Base-by-base conservation (phyloP, 2,888 invertebrate species). In the Parnassius orleans region DNA sequence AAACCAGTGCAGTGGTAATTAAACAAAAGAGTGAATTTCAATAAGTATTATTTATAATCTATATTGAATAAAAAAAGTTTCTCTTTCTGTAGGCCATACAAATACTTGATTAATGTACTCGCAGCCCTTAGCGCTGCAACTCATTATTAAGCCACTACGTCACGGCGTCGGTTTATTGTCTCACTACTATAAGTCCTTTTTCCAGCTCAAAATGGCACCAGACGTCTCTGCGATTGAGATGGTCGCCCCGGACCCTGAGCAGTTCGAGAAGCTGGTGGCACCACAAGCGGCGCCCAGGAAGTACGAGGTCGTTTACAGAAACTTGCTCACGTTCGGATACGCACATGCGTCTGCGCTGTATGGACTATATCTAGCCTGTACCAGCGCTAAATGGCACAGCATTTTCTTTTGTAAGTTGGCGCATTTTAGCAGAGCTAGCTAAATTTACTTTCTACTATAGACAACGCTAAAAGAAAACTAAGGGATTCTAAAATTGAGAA, bases 351-450 rank as follows among this genome's bases (percentile, higher is more conserved):
- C 78, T 0, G 77, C 72, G 0, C 0, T 72, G 0, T 81, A 80
- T 57, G 81, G 81, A 0, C 10, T 78, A 0, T 83, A 80, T 52
- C 53, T 79, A 1, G 68, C 66, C 0, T 66, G 75, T 46, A 75
- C 76, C 1, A 61, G 57, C 0, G 81, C 79, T 0, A 73, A 68
- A 56, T 80, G 78, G 79, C 43, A 63, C 0, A 80, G 80, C 0
- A 53, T 81, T 10, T 2, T 74, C 1, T 75, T 74, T 9, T 68
- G 83, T 83, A 72, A 76, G 78, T 74, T n/a, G 24, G 41, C 2
- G n/a, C 1, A 7, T 14, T 47, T n/a, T n/a, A 24, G 24, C 24
- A 24, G 24, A 24, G 3, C 24, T 24, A 24, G 24, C 24, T 24
- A 24, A 24, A 24, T 24, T 24, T 2, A 24, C 24, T 24, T 24